A percentile compares a stretch with the other conserved stretches of the same genome.
Conservation (phyloP, 2,888 invertebrate genomes). For the Dolichomitus sp. region DNA sequence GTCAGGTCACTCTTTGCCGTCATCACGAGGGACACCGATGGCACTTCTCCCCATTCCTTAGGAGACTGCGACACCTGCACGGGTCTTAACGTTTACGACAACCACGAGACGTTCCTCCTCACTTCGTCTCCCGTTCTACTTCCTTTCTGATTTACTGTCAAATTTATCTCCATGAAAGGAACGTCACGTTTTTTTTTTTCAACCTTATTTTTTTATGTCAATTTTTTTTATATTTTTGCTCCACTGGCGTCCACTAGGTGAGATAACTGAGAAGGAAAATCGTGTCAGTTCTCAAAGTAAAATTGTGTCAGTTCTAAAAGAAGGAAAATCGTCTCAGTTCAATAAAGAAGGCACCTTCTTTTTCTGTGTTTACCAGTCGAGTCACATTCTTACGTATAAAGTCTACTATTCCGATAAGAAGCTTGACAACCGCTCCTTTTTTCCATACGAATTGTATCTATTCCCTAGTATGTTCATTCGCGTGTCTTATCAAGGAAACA, state of each 20-base stretch:
- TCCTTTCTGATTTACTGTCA: conserved; percentile 23
- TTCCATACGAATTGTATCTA: background rate
- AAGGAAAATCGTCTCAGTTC: background rate
- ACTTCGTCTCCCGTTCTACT: background rate
- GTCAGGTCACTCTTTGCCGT: conserved; percentile 2
- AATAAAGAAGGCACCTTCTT: background rate
- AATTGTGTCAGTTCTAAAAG: background rate
- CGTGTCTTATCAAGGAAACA: conserved; percentile 39
- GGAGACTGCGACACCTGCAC: conserved; percentile 30
- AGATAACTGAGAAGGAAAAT: background rate
- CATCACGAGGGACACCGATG: background rate
- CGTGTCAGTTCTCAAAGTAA: background rate
- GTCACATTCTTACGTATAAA: conserved; percentile 23
- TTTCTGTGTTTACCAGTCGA: background rate
- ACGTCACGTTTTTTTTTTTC: conserved; percentile 11
- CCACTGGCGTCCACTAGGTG: background rate
- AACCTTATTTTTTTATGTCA: background rate
- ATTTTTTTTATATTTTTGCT: background rate
- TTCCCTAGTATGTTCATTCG: conserved; percentile 3
- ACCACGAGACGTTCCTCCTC: conserved; percentile 15
- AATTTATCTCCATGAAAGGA: conserved; percentile 46
- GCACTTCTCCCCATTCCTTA: background rate
- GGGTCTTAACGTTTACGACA: conserved; percentile 17
- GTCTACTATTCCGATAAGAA: conserved; percentile 47
- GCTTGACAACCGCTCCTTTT: conserved; percentile 3